These are phyloP conservation scores for Aphis gossypii DNA, from an alignment of 1,140 invertebrate species.

Conservation along the genomic window DNA sequence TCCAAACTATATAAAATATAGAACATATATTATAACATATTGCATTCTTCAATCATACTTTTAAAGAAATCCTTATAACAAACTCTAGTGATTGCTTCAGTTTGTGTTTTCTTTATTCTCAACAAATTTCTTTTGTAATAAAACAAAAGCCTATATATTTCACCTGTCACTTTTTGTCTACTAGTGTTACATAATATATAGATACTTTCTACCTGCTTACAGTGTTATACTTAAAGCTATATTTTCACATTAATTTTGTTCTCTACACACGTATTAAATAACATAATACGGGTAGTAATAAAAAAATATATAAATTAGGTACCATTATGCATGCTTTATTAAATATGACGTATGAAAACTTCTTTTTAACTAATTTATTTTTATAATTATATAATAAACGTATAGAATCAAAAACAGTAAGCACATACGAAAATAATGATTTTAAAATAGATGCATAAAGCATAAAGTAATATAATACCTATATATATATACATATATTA, in stretches of 20 bases:
- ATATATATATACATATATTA: background rate
- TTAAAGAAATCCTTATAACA: constrained; percentile 29
- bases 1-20: constrained; percentile 8
- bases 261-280: background rate
- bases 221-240: background rate
- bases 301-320: background rate
- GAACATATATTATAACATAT: background rate
- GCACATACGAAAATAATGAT: background rate
- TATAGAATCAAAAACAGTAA: background rate
- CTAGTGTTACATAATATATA: background rate
- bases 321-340: background rate
- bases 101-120: constrained; percentile 7
- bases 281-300: background rate
- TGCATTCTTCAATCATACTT: constrained; percentile 23
- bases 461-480: background rate
- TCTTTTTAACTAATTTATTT: no score
- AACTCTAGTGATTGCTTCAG: background rate
- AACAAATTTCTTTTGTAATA: constrained; percentile 39
- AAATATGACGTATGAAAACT: background rate
- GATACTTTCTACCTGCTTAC: background rate
- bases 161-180: constrained; percentile 3
- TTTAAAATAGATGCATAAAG: background rate
- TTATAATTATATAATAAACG: background rate
- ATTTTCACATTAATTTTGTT: background rate
- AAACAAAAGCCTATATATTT: constrained; percentile 38